Percentiles rank a stretch among this genome's conserved stretches.
phyloP scores from a whole-genome alignment of 2,797 vertebrate species.

The Uromys caudimaculatus region DNA sequence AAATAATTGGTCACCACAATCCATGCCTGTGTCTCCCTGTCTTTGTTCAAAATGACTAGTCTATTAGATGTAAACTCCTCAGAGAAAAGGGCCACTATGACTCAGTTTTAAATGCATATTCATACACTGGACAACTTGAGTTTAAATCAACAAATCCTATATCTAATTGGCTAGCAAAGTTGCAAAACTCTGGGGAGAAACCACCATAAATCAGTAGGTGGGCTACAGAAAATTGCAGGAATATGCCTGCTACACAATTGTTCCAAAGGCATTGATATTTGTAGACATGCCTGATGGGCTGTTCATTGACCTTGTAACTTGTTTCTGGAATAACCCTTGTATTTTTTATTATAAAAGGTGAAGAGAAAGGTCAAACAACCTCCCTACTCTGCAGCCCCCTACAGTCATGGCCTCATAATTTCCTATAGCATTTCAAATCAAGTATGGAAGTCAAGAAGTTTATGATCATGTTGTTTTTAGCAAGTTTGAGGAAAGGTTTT shows the following conservation, averaged over 20 bases:
- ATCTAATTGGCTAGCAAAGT: not conserved
- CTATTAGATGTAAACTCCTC: not conserved
- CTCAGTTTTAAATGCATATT: conserved; percentile 39
- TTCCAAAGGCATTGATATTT: conserved; percentile 17
- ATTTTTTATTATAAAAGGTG: conserved; percentile 6
- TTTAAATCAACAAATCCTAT: conserved; percentile 48
- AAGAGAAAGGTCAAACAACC: not conserved
- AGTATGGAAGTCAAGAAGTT: conserved; percentile 48
- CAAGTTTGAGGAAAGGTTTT: conserved; percentile 50
- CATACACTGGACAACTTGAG: not conserved
- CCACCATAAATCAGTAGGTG: not conserved
- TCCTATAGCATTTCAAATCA: conserved; percentile 55
- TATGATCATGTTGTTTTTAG: conserved; percentile 50
- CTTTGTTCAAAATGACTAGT: conserved; percentile 58
- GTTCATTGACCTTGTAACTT: conserved; percentile 28
- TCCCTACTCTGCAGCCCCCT: not conserved
- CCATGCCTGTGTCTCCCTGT: not conserved
- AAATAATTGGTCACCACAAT: conserved; percentile 39
- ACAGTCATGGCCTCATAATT: not conserved
- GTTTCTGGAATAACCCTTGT: conserved; percentile 30
- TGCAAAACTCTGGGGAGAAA: conserved; percentile 38
- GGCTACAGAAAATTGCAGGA: not conserved
- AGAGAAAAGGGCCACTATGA: conserved; percentile 44
- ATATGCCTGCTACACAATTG: not conserved
- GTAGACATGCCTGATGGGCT: not conserved